A percentile compares a stretch with the other conserved stretches of the same genome.
Evolutionary conservation across 2,888 invertebrate genomes (phyloP).

Genomic region (Trisateles emortualis): DNA sequence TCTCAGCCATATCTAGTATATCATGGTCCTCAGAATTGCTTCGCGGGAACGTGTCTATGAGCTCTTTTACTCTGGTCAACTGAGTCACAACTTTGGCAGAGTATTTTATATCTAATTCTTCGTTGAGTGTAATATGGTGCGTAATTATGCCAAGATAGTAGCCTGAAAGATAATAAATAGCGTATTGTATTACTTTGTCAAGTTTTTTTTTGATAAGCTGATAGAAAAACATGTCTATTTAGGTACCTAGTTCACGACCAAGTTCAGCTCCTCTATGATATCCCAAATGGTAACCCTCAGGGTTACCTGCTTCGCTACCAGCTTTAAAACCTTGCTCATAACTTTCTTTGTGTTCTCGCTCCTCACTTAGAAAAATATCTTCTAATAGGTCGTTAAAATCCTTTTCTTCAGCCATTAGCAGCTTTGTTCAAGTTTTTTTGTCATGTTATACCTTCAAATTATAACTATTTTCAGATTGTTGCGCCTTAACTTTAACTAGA

Average conservation of each 20-base stretch:
- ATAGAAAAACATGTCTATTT: background rate
- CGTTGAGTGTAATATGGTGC: slow-evolving; percentile 71
- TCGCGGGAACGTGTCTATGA: slow-evolving; percentile 89
- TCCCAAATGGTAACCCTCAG: slow-evolving; percentile 91
- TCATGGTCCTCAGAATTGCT: slow-evolving; percentile 89
- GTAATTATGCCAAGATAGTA: slow-evolving; percentile 89
- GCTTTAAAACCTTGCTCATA: slow-evolving; percentile 90
- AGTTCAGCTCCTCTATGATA: slow-evolving; percentile 92
- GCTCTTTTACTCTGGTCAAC: slow-evolving; percentile 85
- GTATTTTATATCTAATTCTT: slow-evolving; percentile 61
- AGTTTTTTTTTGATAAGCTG: too few relatives aligned
- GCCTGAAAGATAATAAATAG: slow-evolving; percentile 73
- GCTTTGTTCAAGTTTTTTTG: background rate
- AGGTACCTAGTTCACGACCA: slow-evolving; percentile 89
- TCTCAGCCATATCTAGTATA: slow-evolving; percentile 87
- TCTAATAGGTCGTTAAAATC: slow-evolving; percentile 93
- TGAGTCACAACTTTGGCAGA: slow-evolving; percentile 85
- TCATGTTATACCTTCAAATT: background rate
- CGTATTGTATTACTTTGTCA: background rate
- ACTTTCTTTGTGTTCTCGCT: slow-evolving; percentile 87
- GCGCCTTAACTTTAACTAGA: too few relatives aligned
- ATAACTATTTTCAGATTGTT: background rate
- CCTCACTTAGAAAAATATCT: slow-evolving; percentile 90
- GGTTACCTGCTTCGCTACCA: slow-evolving; percentile 88
- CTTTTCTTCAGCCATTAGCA: slow-evolving; percentile 77